Percentiles rank a stretch among this genome's conserved stretches.
phyloP scores from a whole-genome alignment of 2,113 vertebrate species.

The Anser cygnoides region DNA sequence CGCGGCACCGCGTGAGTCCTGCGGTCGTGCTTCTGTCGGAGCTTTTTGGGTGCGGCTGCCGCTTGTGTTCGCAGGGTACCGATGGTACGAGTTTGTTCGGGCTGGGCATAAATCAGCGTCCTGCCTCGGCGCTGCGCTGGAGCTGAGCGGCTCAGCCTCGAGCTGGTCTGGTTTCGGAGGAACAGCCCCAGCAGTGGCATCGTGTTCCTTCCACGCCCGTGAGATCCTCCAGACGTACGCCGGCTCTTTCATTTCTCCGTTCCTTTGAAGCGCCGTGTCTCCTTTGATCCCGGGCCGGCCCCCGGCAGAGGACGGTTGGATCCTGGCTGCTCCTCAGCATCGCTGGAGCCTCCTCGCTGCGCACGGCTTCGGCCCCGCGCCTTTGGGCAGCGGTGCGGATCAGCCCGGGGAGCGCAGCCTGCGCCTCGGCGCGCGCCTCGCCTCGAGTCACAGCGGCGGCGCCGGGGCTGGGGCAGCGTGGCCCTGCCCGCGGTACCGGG shows the following conservation, averaged over 20 bases:
- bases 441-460: no score
- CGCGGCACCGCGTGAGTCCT: neutral
- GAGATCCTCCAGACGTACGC: neutral
- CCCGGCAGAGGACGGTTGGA: neutral
- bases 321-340: no score
- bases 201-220: neutral
- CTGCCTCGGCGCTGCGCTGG: rapidly evolving
- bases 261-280: neutral
- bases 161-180: neutral
- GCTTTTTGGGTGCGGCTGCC: neutral
- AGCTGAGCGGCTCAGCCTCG: rapidly evolving
- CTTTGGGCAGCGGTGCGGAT: neutral
- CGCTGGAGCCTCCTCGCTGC: no score
- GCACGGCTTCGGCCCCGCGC: neutral
- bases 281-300: neutral
- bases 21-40: rapidly evolving
- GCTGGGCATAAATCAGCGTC: neutral
- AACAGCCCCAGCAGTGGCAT: rapidly evolving
- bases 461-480: no score
- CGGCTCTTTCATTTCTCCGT: neutral
- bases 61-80: neutral
- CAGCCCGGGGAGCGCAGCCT: neutral
- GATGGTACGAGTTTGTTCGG: neutral
- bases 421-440: no score
- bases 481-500: no score